Percentiles rank a stretch among this genome's conserved stretches.
Conservation (phyloP, 2,888 invertebrate genomes). For the Empis livida region DNA sequence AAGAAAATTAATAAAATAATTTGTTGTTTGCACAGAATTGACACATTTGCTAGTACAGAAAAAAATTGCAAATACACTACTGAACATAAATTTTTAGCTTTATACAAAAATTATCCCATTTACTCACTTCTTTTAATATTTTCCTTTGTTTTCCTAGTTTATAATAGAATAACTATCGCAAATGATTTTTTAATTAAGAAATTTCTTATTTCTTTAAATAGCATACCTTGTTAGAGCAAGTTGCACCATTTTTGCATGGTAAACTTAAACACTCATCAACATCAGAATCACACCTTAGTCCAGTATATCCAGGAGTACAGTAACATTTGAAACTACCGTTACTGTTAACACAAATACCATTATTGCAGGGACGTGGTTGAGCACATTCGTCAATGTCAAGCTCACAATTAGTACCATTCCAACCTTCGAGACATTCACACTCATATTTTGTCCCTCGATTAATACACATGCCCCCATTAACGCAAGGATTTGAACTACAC, state of each 20-base stretch:
- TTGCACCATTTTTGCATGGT: constrained; percentile 72
- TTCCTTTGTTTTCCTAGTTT: constrained; percentile 35
- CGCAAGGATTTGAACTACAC: constrained; percentile 48
- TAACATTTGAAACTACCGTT: constrained; percentile 70
- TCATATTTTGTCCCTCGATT: constrained; percentile 44
- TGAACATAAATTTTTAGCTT: no score
- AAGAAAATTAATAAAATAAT: no score
- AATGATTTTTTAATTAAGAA: no score
- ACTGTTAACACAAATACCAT: constrained; percentile 71
- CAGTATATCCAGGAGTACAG: constrained; percentile 79
- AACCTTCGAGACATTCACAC: constrained; percentile 47
- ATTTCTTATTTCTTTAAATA: no score
- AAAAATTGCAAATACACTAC: no score
- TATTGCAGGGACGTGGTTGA: constrained; percentile 52
- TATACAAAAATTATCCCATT: background rate
- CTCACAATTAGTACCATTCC: constrained; percentile 44
- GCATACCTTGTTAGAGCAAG: constrained; percentile 56
- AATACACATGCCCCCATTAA: constrained; percentile 50
- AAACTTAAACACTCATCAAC: constrained; percentile 78
- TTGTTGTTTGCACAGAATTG: no score
- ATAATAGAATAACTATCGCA: constrained; percentile 34
- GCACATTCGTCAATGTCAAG: constrained; percentile 65
- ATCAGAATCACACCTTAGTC: constrained; percentile 69
- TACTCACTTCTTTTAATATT: constrained; percentile 35
- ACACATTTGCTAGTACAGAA: no score